These are phyloP conservation scores for Myotis lucifugus DNA, from an alignment of 2,113 vertebrate species.

Conservation along the genomic window DNA sequence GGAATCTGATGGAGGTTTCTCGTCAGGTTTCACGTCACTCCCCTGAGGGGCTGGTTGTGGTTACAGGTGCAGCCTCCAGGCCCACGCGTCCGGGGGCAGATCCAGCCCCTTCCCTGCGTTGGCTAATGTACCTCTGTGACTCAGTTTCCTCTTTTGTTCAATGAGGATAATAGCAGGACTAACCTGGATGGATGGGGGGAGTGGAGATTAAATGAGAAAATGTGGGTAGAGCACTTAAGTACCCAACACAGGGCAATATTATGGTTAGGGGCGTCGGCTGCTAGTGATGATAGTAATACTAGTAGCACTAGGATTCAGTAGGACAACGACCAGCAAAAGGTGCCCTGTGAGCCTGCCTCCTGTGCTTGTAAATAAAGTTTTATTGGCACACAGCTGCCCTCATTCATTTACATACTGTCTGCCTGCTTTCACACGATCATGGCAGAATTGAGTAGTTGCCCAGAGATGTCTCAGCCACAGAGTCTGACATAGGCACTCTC, in stretches of 20 bases:
- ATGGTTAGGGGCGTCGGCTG: not conserved
- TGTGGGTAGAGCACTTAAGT: not conserved
- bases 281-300: fast-evolving
- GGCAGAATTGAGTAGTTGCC: not conserved
- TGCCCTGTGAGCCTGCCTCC: fast-evolving
- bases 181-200: fast-evolving
- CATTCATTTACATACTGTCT: fast-evolving
- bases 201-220: not conserved
- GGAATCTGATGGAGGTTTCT: not conserved
- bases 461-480: fast-evolving
- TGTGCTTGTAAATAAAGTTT: not conserved
- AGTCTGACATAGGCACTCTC: not conserved
- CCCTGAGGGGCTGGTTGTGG: fast-evolving
- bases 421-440: fast-evolving
- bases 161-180: fast-evolving
- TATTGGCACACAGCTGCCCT: not conserved
- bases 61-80: not conserved
- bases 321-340: too few species aligned
- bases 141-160: not conserved
- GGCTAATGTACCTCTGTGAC: not conserved
- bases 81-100: not conserved
- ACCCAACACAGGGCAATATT: fast-evolving
- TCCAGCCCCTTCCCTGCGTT: too few species aligned
- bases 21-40: fast-evolving
- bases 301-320: too few species aligned